Conservation (phyloP, 2,797 vertebrate species). For the Neosilurus hyrtlii region DNA sequence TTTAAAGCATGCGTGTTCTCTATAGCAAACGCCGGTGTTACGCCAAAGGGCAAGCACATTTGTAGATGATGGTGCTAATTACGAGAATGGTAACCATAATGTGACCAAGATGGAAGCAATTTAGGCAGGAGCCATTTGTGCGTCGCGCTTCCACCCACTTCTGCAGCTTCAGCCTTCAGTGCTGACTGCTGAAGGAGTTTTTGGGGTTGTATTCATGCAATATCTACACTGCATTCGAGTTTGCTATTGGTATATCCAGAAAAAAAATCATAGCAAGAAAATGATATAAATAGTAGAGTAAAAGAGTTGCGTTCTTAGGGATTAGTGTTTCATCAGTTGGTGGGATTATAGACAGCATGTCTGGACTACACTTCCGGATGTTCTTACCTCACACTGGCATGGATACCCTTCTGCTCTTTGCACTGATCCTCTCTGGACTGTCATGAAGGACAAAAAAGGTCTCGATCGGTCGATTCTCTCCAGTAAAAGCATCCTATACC, state of each 20-base stretch:
- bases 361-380: slow-evolving; percentile 55
- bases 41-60: slow-evolving; percentile 86
- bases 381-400: slow-evolving; percentile 49
- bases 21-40: slow-evolving; percentile 72
- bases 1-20: slow-evolving; percentile 61
- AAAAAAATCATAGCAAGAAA: background rate
- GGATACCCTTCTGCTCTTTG: slow-evolving; percentile 43
- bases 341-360: slow-evolving; percentile 35
- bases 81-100: slow-evolving; percentile 84
- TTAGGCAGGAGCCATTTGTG: slow-evolving; percentile 83
- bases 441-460: slow-evolving; percentile 58
- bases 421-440: slow-evolving; percentile 45
- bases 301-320: background rate
- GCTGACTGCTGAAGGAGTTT: slow-evolving; percentile 27
- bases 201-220: slow-evolving; percentile 24
- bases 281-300: background rate
- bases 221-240: background rate
- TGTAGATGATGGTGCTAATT: slow-evolving; percentile 88
- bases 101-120: slow-evolving; percentile 88
- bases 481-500: slow-evolving; percentile 51
- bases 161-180: slow-evolving; percentile 59
- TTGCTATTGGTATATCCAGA: background rate
- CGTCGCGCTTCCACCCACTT: slow-evolving; percentile 82
- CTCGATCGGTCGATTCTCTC: slow-evolving; percentile 54
- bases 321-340: slow-evolving; percentile 10